A percentile compares a stretch with the other conserved stretches of the same genome.
phyloP scores from a whole-genome alignment of 2,888 invertebrate genomes.

The Caenorhabditis zanzibari region DNA sequence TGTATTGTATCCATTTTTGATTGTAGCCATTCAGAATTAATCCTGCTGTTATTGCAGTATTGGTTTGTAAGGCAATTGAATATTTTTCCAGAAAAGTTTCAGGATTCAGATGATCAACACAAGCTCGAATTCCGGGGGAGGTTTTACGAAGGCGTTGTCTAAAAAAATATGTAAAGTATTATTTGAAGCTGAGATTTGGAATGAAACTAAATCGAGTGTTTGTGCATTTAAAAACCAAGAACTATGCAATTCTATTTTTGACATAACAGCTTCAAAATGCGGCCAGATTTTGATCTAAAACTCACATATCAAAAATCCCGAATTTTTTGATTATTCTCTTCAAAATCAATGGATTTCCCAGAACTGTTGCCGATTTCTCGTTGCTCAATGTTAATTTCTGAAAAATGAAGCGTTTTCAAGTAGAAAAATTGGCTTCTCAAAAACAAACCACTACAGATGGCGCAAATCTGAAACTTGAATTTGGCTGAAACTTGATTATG shows the following conservation, averaged over 20 bases:
- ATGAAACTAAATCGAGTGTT: too few relatives aligned
- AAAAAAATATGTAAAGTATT: neutral
- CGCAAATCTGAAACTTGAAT: neutral
- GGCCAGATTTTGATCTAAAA: neutral
- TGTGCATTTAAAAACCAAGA: too few relatives aligned
- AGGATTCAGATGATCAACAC: neutral
- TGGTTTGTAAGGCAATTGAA: too few relatives aligned
- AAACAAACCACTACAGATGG: neutral
- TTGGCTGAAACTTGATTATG: neutral
- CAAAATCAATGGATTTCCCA: neutral
- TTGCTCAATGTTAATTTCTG: conserved; percentile 6
- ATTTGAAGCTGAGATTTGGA: neutral
- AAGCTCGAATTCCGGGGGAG: neutral
- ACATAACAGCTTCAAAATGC: too few relatives aligned
- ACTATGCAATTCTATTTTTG: too few relatives aligned
- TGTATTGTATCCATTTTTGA: neutral
- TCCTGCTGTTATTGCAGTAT: neutral
- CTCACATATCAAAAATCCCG: neutral
- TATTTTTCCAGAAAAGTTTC: neutral
- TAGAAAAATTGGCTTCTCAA: neutral
- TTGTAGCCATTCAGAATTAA: neutral
- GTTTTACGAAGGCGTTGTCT: neutral
- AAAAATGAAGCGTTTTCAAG: neutral
- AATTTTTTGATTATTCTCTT: neutral
- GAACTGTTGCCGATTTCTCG: neutral